Evolutionary conservation across 2,797 vertebrate genomes (phyloP).

Genomic region (Schizopygopsis malacanthus): DNA sequence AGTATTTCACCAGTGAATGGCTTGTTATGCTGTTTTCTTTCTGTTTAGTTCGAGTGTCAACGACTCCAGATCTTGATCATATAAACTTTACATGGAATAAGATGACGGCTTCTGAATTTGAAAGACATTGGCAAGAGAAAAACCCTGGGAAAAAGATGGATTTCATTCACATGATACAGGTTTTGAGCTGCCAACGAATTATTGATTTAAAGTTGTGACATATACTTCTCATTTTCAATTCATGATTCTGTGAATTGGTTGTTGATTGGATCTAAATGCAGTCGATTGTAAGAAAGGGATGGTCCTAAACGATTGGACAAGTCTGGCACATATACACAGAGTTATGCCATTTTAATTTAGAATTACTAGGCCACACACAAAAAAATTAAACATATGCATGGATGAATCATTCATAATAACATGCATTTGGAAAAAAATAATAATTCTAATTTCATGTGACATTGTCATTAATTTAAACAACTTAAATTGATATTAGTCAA

Average conservation of each 20-base stretch:
- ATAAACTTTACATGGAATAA: conserved; percentile 88
- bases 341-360: neutral
- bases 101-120: conserved; percentile 88
- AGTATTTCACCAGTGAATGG: neutral
- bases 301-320: neutral
- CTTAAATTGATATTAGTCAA: neutral
- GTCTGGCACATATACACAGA: no score
- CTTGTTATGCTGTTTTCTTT: neutral
- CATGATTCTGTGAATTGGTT: neutral
- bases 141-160: conserved; percentile 84
- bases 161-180: conserved; percentile 98
- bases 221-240: neutral
- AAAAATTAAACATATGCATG: neutral
- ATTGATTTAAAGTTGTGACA: neutral
- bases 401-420: neutral
- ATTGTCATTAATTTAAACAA: neutral
- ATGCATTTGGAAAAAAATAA: neutral
- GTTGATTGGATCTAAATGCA: neutral
- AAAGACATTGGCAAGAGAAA: conserved; percentile 80
- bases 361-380: neutral
- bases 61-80: conserved; percentile 80
- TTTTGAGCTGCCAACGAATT: conserved; percentile 53
- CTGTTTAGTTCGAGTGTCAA: conserved; percentile 75
- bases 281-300: neutral
- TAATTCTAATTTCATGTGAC: neutral